phyloP scores from a whole-genome alignment of 37 sponge, comb jelly and placozoan genomes.

The Chondrilla cf. caribensis region DNA sequence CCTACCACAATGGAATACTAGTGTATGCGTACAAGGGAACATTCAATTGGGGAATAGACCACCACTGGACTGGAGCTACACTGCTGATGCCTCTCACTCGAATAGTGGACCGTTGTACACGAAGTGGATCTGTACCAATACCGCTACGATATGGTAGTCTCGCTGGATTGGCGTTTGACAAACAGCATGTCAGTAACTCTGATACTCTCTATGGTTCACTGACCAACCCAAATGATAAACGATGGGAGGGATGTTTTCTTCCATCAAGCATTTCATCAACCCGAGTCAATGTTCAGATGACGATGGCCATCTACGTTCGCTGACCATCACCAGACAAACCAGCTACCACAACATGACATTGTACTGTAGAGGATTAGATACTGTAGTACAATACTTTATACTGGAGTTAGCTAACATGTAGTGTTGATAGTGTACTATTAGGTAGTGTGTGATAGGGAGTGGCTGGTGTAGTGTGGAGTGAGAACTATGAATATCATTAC shows the following conservation, averaged over 20 bases:
- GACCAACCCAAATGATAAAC: background rate
- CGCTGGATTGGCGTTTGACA: conserved; percentile 5
- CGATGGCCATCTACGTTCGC: conserved; percentile 28
- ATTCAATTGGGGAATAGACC: conserved; percentile 21
- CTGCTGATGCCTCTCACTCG: background rate
- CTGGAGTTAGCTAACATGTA: no score
- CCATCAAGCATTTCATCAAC: conserved; percentile 13
- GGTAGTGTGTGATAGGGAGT: no score
- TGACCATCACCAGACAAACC: background rate
- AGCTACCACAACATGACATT: background rate
- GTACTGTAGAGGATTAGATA: no score
- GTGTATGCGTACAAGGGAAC: conserved; percentile 30
- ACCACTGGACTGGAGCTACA: conserved; percentile 13
- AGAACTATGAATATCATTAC: no score
- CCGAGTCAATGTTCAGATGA: conserved; percentile 12
- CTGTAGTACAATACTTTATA: no score
- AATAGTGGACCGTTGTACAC: conserved; percentile 11
- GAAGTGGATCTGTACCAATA: background rate
- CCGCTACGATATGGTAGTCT: background rate
- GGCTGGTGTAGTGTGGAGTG: no score
- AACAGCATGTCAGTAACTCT: background rate
- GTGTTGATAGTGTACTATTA: no score
- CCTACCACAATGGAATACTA: conserved; percentile 22
- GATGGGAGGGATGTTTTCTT: conserved; percentile 28
- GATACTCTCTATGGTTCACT: background rate